Evolutionary conservation across 2,113 vertebrate genomes (phyloP), one percentile per base, ranked within the genome.

Genomic region (Anoplopoma fimbria): DNA sequence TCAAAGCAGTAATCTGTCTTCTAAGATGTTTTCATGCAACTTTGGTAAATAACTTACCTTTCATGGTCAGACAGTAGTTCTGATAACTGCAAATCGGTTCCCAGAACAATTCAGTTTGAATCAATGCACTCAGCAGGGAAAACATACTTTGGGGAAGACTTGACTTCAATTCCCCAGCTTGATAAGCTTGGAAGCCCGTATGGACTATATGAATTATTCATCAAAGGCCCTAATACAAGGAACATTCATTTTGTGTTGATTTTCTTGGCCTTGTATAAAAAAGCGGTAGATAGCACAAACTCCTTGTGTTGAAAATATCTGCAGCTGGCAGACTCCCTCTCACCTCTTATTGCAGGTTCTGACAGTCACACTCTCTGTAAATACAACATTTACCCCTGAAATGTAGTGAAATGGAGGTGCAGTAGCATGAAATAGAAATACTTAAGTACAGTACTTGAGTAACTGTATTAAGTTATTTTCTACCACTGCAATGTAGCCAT

Each of bases 161-260:
- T 53, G 47, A 42, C 49, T 75, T 57, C 64, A 70, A 76, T 51
- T 34, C 33, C 73, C 31, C 51, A 23, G 51, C 42, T 68, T 31
- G 51, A 42, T 72, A 42, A 71, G n/a, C 53, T 10, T 51, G 21
- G 55, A 55, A 3, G 69, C 36, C 15, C 61, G 21, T 36, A 8
- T 38, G 9, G 14, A 47, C 29, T n/a, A n/a, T n/a, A n/a, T n/a
- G n/a, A n/a, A n/a, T 62, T 62, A 3, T 17, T 31, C 31, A 13
- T 17, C 2, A 58, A 6, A 10, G 55, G 15, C 14, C 15, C 14
- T 45, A 0, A 45, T 45, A 45, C 14, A 3, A 5, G 42, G 42
- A 45, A 17, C 15, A 14, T 45, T 14, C 42, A 45, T 17, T 45
- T 45, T 45, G 42, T 45, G 42, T 45, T 15, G 42, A 45, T 45